phyloP scores from a whole-genome alignment of 2,113 vertebrate species.

The Labeo rohita region DNA sequence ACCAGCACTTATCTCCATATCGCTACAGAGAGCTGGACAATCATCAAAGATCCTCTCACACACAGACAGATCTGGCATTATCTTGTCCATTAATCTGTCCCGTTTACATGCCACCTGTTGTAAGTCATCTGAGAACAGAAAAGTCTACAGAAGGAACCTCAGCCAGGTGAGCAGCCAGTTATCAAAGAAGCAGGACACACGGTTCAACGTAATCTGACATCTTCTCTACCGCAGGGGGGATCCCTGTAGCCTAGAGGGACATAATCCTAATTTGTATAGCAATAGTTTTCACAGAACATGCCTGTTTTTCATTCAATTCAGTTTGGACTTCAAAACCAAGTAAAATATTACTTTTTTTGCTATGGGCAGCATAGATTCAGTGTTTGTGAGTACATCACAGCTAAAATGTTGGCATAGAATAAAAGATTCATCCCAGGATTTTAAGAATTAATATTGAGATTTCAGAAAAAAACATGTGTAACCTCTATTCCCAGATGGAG shows the following conservation, averaged over 20 bases:
- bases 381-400: background rate
- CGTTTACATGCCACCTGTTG: conserved; percentile 53
- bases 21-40: conserved; percentile 38
- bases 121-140: conserved; percentile 43
- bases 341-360: background rate
- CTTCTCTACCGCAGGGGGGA: background rate
- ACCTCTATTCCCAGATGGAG: too few species aligned
- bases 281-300: background rate
- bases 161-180: conserved; percentile 34
- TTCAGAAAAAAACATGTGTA: too few species aligned
- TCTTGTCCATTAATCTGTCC: conserved; percentile 51
- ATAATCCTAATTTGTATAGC: background rate
- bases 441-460: background rate
- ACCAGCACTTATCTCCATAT: conserved; percentile 41
- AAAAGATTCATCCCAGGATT: background rate
- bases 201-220: background rate
- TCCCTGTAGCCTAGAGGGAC: background rate
- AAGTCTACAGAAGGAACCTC: background rate
- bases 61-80: conserved; percentile 22
- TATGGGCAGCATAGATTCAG: background rate
- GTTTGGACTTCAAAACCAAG: background rate
- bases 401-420: background rate
- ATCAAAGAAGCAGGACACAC: conserved; percentile 24
- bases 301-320: background rate
- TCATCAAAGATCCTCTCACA: conserved; percentile 33